These are phyloP conservation scores for Melanaphis sacchari DNA, from an alignment of 1,140 invertebrate genomes.

Conservation along the genomic window DNA sequence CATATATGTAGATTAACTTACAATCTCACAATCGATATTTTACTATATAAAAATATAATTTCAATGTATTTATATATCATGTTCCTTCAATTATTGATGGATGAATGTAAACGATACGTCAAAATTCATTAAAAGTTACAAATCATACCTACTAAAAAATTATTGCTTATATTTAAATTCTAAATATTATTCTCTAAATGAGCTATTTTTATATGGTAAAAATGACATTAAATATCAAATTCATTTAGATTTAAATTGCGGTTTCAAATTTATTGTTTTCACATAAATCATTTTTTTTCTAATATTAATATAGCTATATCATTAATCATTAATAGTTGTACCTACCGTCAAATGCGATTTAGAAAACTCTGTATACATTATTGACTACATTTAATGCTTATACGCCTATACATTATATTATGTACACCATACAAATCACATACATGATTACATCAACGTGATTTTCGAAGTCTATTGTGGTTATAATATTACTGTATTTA, in stretches of 20 bases:
- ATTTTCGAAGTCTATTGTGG: not conserved
- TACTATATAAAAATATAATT: not conserved
- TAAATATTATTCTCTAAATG: not conserved
- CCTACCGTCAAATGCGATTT: too few species aligned
- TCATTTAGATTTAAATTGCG: not conserved
- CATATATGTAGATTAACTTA: not conserved
- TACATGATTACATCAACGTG: not conserved
- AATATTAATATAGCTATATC: not conserved
- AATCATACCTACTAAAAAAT: not conserved
- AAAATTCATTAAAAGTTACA: not conserved
- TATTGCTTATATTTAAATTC: not conserved
- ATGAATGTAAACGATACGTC: not conserved
- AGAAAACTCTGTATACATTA: too few species aligned
- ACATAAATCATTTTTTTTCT: not conserved
- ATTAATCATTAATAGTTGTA: not conserved
- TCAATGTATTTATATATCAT: not conserved
- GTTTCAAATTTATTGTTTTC: not conserved
- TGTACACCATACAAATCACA: too few species aligned
- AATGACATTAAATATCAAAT: not conserved
- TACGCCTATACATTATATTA: too few species aligned
- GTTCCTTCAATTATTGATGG: not conserved
- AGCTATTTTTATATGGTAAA: not conserved
- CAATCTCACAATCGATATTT: not conserved
- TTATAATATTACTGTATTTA: too few species aligned
- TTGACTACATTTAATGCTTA: too few species aligned